A percentile compares a stretch with the other conserved stretches of the same genome.
phyloP scores from a whole-genome alignment of 2,797 vertebrate genomes.

The Chelon labrosus region DNA sequence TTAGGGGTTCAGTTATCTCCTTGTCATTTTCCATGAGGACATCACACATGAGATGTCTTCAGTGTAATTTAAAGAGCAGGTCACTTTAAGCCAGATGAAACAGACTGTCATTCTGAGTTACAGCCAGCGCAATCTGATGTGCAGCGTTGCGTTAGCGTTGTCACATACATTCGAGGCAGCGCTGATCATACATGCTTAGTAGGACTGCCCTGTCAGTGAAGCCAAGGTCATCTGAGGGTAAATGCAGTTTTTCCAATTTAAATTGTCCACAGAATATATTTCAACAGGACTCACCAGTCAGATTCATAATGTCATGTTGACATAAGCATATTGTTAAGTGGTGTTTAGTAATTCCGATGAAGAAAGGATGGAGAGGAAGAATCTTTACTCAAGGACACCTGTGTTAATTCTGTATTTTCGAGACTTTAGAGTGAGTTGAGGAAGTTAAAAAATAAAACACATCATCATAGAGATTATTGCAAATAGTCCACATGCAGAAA shows the following conservation, averaged over 20 bases:
- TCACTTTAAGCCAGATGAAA: constrained; percentile 21
- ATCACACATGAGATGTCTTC: not conserved
- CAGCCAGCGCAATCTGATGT: not conserved
- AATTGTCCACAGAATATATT: constrained; percentile 1
- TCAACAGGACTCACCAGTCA: too few relatives aligned
- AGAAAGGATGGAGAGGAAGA: too few relatives aligned
- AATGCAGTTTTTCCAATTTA: constrained; percentile 1
- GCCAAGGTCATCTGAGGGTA: constrained; percentile 17
- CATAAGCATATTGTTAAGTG: too few relatives aligned
- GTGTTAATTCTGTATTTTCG: too few relatives aligned
- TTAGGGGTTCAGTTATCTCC: not conserved
- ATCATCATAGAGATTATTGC: not conserved
- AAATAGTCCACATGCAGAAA: not conserved
- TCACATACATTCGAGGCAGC: constrained; percentile 17
- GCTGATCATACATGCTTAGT: constrained; percentile 9
- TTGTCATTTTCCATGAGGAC: constrained; percentile 12
- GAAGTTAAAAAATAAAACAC: too few relatives aligned
- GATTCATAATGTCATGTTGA: not conserved
- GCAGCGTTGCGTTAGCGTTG: constrained; percentile 8
- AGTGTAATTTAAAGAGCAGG: constrained; percentile 13
- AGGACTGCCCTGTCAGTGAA: not conserved
- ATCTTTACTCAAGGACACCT: too few relatives aligned
- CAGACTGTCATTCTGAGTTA: constrained; percentile 34
- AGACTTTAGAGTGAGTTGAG: too few relatives aligned
- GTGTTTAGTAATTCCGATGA: too few relatives aligned